Conservation (phyloP, 2,888 invertebrate species). For the Poecilus cupreus region DNA sequence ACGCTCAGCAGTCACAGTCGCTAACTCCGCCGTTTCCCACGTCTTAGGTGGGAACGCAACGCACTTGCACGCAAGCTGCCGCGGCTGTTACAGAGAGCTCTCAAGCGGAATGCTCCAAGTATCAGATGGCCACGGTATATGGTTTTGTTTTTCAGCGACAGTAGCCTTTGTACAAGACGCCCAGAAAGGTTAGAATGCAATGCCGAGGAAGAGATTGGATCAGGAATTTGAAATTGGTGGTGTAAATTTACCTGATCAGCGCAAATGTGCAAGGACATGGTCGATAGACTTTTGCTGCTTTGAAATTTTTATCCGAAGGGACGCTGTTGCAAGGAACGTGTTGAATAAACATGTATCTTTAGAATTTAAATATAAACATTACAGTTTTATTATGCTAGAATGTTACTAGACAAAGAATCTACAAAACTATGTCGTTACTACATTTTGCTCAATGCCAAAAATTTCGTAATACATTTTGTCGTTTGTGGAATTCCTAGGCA, state of each 20-base stretch:
- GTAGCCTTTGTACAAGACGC: neutral
- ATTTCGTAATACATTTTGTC: neutral
- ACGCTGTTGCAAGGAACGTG: neutral
- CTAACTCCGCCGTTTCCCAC: slow-evolving; percentile 8
- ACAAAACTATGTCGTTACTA: neutral
- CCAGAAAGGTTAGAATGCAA: neutral
- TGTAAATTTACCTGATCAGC: slow-evolving; percentile 13
- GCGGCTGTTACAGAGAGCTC: neutral
- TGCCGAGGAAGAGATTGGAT: neutral
- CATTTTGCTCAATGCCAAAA: neutral
- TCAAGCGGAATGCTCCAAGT: slow-evolving; percentile 31
- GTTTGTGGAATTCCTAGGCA: no score
- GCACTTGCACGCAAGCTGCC: slow-evolving; percentile 16
- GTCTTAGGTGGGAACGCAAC: slow-evolving; percentile 23
- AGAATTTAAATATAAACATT: neutral
- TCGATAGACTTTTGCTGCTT: neutral
- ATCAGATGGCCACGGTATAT: slow-evolving; percentile 14
- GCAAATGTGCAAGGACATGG: neutral
- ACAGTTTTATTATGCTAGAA: neutral
- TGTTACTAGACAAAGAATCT: neutral
- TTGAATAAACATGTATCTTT: neutral
- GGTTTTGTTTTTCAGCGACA: neutral
- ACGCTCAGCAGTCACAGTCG: neutral
- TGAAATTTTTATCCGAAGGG: neutral
- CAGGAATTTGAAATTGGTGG: slow-evolving; percentile 8